A percentile compares a stretch with the other conserved stretches of the same genome.
phyloP scores from a whole-genome alignment of 2,888 invertebrate genomes.

The Sarcophaga variegata region DNA sequence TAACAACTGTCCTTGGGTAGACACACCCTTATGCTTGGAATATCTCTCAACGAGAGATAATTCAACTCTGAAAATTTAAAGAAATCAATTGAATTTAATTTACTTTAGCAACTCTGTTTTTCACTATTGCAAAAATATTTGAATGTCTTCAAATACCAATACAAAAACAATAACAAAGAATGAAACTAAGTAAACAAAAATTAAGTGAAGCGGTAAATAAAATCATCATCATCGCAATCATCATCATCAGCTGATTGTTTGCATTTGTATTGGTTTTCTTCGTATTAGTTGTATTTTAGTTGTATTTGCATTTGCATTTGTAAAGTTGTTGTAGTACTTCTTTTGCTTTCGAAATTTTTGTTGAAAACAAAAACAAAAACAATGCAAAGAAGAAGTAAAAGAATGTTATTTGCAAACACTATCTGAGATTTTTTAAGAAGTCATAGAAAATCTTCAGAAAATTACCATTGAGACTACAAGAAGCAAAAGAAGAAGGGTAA shows the following conservation, averaged over 20 bases:
- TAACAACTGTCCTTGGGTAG: too few species aligned
- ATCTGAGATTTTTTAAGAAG: constrained; percentile 47
- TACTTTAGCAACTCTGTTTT: background rate
- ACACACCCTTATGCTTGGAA: too few species aligned
- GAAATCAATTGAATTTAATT: background rate
- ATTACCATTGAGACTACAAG: background rate
- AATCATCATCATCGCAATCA: background rate
- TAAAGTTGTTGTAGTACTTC: background rate
- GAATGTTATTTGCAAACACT: constrained; percentile 24
- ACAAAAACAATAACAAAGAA: background rate
- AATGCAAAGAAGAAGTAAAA: background rate
- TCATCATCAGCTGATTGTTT: constrained; percentile 38
- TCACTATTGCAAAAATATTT: background rate
- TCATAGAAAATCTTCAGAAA: constrained; percentile 36
- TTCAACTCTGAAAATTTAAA: too few species aligned
- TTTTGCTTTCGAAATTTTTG: constrained; percentile 20
- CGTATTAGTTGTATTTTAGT: background rate
- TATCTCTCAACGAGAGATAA: too few species aligned
- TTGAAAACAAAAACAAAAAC: constrained; percentile 5
- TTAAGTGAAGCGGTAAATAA: constrained; percentile 63
- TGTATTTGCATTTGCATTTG: background rate
- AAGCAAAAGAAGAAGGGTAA: constrained; percentile 64
- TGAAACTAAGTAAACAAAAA: constrained; percentile 11
- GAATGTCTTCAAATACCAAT: constrained; percentile 30
- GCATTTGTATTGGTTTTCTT: background rate